phyloP scores from a whole-genome alignment of 2,888 invertebrate species.

The Oscheius sp. region DNA sequence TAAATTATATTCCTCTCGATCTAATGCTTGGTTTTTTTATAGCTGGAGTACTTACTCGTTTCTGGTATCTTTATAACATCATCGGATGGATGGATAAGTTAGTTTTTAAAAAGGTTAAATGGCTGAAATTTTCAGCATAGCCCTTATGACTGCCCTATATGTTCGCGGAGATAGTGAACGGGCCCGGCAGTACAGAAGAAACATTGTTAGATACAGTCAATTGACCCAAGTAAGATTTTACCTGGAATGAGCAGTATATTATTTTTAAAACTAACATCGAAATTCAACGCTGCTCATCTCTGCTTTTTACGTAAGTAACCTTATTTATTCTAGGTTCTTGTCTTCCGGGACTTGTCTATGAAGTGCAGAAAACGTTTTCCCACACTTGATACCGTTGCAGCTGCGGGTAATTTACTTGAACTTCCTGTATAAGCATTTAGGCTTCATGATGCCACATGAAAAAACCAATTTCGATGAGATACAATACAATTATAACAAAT shows the following conservation, averaged over 20 bases:
- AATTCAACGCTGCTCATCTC: neutral
- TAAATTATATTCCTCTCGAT: slow-evolving; percentile 52
- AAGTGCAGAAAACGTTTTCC: slow-evolving; percentile 56
- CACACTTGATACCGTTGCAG: slow-evolving; percentile 55
- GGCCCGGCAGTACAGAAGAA: slow-evolving; percentile 51
- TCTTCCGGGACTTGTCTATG: slow-evolving; percentile 58
- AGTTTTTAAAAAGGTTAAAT: neutral
- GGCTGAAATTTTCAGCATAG: slow-evolving; percentile 45
- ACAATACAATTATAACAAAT: slow-evolving; percentile 56
- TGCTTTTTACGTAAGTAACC: neutral
- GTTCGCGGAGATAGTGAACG: slow-evolving; percentile 50
- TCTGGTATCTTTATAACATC: slow-evolving; percentile 54
- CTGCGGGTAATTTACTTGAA: slow-evolving; percentile 37
- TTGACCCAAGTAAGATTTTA: slow-evolving; percentile 40
- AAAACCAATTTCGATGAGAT: slow-evolving; percentile 58
- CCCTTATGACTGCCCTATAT: slow-evolving; percentile 54
- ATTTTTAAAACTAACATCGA: neutral
- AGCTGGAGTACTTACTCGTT: slow-evolving; percentile 55
- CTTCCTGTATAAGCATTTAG: slow-evolving; percentile 10
- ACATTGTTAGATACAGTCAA: slow-evolving; percentile 55
- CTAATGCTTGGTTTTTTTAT: slow-evolving; percentile 63
- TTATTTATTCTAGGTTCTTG: slow-evolving; percentile 46
- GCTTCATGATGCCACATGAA: slow-evolving; percentile 59
- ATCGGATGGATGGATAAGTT: slow-evolving; percentile 61
- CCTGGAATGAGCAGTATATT: neutral